Evolutionary conservation across 2,113 vertebrate species (phyloP), one percentile per base, ranked within the genome.

Genomic region (Chaetorhynchus papuensis): DNA sequence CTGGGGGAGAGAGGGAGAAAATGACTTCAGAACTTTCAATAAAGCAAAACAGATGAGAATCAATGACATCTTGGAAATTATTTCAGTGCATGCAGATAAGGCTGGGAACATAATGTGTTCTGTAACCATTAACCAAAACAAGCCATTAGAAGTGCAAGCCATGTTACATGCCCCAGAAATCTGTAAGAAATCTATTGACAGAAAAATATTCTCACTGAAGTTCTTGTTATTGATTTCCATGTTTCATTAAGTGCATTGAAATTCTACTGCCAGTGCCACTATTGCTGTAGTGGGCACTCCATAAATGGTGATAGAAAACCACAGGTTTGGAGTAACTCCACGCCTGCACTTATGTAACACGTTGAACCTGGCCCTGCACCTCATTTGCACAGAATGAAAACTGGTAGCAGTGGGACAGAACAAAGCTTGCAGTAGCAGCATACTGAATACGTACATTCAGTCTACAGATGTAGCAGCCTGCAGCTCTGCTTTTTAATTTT

Each of bases 21-120:
- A 93, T 87, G 75, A 82, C 50, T 93, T 90, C 83, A 80, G 72
- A 94, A 85, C 39, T 94, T 94, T 59, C 59, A 95, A 77, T 88
- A 95, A 94, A 89, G 37, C 50, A 66, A 81, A 81, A 64, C n/a
- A 94, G 79, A 91, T 86, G 87, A 95, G 68, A 91, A 95, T 79
- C 78, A 75, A 64, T 79, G 74, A 44, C 74, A 89, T 89, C 42
- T 84, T 78, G 23, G 56, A 95, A 94, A 89, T 89, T 64, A 87
- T 87, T 94, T 95, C 82, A 49, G 30, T n/a, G 59, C 20, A 69
- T 30, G 59, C 9, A 69, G 53, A 83, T 74, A 88, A 65, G 74
- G 74, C 45, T 45, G 24, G 65, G 64, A 93, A 50, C 44, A 64
- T 85, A 66, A 76, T 86, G 44, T 87, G 28, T 61, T 87, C 44